Percentiles rank a stretch among this genome's conserved stretches.
phyloP scores from a whole-genome alignment of 30 jellyfish, hydroid and myxozoan species.

The Sanderia malayensis region DNA sequence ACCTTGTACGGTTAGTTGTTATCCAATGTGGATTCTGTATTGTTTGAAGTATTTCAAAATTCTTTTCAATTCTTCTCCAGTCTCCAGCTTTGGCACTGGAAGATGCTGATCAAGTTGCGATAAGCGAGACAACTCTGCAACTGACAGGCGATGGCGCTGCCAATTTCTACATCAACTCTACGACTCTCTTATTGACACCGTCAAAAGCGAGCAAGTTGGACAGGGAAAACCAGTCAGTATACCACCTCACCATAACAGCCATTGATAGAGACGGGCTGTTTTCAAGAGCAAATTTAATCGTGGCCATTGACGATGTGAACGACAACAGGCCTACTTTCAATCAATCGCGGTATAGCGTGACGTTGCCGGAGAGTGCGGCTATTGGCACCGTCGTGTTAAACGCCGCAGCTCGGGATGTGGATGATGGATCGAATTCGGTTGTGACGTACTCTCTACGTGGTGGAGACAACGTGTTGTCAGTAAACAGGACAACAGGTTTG shows the following conservation, averaged over 20 bases:
- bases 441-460: slow-evolving; percentile 68
- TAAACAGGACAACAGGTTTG: slow-evolving; percentile 49
- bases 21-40: no score
- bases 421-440: slow-evolving; percentile 59
- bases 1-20: no score
- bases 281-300: slow-evolving; percentile 41
- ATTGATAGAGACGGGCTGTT: slow-evolving; percentile 48
- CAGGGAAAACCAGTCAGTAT: slow-evolving; percentile 30
- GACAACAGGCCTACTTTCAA: slow-evolving; percentile 78
- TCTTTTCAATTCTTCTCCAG: neutral
- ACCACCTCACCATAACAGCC: slow-evolving; percentile 24
- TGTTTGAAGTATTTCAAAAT: neutral
- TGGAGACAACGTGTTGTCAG: slow-evolving; percentile 52
- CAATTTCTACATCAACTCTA: slow-evolving; percentile 25
- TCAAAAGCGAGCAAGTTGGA: slow-evolving; percentile 36
- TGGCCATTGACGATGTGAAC: slow-evolving; percentile 70
- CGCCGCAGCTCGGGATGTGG: slow-evolving; percentile 66
- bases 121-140: neutral
- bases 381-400: slow-evolving; percentile 50
- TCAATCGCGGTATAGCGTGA: slow-evolving; percentile 30
- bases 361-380: slow-evolving; percentile 52
- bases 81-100: neutral
- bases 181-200: slow-evolving; percentile 7
- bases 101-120: slow-evolving; percentile 17
- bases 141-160: neutral